Base-by-base conservation (phyloP, 2,888 invertebrate genomes). In the Brachyopa scutellaris region DNA sequence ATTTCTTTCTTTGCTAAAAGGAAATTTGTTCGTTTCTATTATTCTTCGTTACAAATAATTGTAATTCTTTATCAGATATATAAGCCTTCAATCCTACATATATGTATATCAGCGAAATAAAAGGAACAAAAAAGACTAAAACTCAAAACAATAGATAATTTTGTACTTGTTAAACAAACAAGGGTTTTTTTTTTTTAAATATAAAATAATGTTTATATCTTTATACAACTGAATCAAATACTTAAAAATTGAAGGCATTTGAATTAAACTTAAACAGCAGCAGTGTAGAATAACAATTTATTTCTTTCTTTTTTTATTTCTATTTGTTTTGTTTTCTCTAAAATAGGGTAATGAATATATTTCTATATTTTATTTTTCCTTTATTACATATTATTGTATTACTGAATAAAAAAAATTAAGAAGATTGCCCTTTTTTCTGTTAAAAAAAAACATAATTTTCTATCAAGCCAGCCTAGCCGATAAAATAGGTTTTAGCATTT, bases 321-420 rank as follows among this genome's bases (percentile, higher is more conserved):
- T 53, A 29, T 21, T 45, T 53, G 8, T 17, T 53, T 17, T 72
- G 17, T 11, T 47, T 26, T 33, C 23, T 64, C 17, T 77, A n/a
- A 67, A 42, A 26, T 80, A 80, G 74, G 55, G 73, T 80, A 80
- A 53, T 74, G 33, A 74, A 80, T 61, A 79, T 62, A 62, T 69
- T 80, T 73, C 64, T 49, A 36, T 38, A 33, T 45, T 29, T 69
- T 62, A 36, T 62, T 42, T 73, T 59, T 45, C 38, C 55, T 67
- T 21, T 62, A 61, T 53, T 73, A 62, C 45, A 36, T 9, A 73
- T 38, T 17, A 33, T 31, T 49, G 26, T 31, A 40, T 67, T 31
- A 66, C 29, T 21, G 26, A 73, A 55, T 17, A 21, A 33, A 64
- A 49, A 57, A 62, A 53, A n/a, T n/a, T n/a, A n/a, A n/a, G n/a